Percentiles rank a stretch among this genome's conserved stretches.
Conservation (phyloP, 2,113 vertebrate species). For the Poecilia latipinna region DNA sequence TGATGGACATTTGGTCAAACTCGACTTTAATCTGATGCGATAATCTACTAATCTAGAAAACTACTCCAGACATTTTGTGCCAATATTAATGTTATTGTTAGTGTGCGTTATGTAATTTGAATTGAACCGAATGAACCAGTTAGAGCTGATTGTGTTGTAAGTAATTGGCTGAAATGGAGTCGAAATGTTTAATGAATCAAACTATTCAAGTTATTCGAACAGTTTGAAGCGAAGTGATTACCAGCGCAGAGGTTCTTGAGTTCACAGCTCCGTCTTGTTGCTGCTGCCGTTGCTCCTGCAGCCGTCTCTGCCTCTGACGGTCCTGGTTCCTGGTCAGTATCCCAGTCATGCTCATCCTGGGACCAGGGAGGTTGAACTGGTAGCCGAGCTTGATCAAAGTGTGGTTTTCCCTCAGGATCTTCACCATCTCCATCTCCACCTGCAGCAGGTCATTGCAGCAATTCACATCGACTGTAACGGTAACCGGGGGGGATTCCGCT, state of each 20-base stretch:
- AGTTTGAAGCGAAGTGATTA: conserved; percentile 11
- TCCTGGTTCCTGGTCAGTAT: conserved; percentile 97
- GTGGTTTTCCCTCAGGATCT: conserved; percentile 89
- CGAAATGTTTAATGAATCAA: not conserved
- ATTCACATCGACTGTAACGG: no score
- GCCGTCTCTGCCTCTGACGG: conserved; percentile 90
- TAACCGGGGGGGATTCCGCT: not conserved
- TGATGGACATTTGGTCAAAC: no score
- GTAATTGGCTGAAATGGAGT: no score
- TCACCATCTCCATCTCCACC: conserved; percentile 97
- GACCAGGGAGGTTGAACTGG: conserved; percentile 95
- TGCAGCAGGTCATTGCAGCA: conserved; percentile 38
- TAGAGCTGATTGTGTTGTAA: not conserved
- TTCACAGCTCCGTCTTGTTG: conserved; percentile 73
- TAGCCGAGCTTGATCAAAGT: conserved; percentile 93
- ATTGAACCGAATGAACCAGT: no score
- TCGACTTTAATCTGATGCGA: no score
- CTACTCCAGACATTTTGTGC: no score
- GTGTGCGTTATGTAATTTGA: no score
- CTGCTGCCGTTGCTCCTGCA: conserved; percentile 89
- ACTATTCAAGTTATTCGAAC: not conserved
- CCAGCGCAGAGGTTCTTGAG: conserved; percentile 84
- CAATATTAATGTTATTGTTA: not conserved
- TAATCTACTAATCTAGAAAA: no score
- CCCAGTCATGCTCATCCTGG: conserved; percentile 96